Conservation (phyloP, 2,797 vertebrate genomes). For the Schizopygopsis malacanthus region DNA sequence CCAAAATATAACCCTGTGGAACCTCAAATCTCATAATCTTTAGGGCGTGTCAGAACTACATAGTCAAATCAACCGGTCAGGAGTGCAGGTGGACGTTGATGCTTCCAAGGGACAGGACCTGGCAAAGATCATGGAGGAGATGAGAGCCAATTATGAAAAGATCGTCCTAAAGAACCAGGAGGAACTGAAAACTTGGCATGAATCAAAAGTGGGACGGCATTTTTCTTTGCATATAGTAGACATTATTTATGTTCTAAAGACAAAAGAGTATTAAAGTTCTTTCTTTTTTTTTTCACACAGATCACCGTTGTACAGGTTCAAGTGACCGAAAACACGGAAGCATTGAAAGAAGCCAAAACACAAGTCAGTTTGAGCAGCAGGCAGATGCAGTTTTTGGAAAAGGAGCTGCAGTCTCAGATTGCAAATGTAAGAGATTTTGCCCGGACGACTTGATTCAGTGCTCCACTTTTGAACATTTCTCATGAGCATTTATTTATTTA, state of each 20-base stretch:
- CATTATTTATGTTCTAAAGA: not conserved
- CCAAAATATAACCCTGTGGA: constrained; percentile 4
- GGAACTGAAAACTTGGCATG: constrained; percentile 87
- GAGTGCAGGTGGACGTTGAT: constrained; percentile 89
- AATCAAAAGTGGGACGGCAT: constrained; percentile 64
- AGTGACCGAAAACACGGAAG: constrained; percentile 74
- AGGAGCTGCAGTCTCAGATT: constrained; percentile 85
- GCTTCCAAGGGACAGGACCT: constrained; percentile 90
- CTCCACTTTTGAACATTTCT: not conserved
- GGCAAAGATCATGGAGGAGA: constrained; percentile 86
- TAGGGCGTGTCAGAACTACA: constrained; percentile 85
- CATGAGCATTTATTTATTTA: not conserved
- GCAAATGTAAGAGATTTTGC: constrained; percentile 78
- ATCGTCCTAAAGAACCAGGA: constrained; percentile 88
- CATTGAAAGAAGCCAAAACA: constrained; percentile 77
- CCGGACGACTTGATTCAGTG: not conserved
- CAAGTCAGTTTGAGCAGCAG: constrained; percentile 81
- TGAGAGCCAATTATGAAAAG: constrained; percentile 87
- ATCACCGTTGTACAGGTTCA: constrained; percentile 80
- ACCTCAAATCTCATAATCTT: constrained; percentile 74
- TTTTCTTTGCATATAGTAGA: not conserved
- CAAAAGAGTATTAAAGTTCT: not conserved
- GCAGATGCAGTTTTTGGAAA: constrained; percentile 83
- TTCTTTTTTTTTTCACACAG: constrained; percentile 49
- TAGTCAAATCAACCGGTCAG: constrained; percentile 85